Evolutionary conservation across 1,140 invertebrate species (phyloP), one percentile per base, ranked within the genome.

Genomic region (Tetramorium alpestre): DNA sequence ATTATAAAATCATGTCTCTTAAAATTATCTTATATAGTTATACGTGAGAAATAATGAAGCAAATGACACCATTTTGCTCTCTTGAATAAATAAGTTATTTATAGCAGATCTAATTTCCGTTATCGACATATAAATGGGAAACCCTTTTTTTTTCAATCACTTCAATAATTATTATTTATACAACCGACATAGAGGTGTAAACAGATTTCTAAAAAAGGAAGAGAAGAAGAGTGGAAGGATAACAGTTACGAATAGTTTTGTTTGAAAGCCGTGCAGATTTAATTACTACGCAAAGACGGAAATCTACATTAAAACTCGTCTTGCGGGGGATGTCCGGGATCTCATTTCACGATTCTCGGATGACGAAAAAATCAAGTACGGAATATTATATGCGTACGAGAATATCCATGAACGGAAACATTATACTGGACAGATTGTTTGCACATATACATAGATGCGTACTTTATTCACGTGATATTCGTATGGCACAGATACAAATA

Each of bases 331-430:
- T 72, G 62, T 87, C 80, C 65, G 67, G 65, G 88, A 88, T 92
- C 92, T 88, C 78, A 85, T 93, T 91, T 92, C 92, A 91, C 77
- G 90, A 90, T 87, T 60, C 86, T 85, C 87, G 78, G 58, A 60
- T 91, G 65, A 77, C 70, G 49, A 69, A 88, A 87, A 87, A 88
- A 88, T 87, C 87, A 80, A 91, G 77, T 73, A 51, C 49, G 54
- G 6, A 93, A 93, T 91, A 90, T 93, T 91, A 93, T 93, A 93
- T 90, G 88, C 64, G 51, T 69, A 72, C 69, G 22, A 76, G 78
- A 73, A 91, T 92, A 91, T 89, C 89, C 89, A 89, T 89, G 88
- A 90, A 88, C 91, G 88, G 93, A 92, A 93, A 93, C 88, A 91
- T 62, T 90, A 93, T 89, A 92, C 91, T 58, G 65, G 82, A 91